Evolutionary conservation across 2,113 vertebrate genomes (phyloP).

Genomic region (Ceyx cyanopectus): DNA sequence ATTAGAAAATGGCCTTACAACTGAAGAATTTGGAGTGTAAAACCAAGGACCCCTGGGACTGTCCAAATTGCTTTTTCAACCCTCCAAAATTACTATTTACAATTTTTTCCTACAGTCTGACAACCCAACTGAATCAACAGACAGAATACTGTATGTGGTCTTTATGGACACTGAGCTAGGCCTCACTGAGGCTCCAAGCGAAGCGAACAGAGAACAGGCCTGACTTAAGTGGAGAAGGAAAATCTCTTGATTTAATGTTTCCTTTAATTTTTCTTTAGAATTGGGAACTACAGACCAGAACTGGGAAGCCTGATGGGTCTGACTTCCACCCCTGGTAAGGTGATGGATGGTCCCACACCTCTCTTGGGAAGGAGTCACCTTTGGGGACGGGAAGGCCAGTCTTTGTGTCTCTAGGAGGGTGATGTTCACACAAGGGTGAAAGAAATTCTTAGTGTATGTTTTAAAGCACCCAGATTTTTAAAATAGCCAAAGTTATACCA

Average conservation of each 20-base stretch:
- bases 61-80: conserved; percentile 6
- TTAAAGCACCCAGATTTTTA: not conserved
- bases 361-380: not conserved
- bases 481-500: not conserved
- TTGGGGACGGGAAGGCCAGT: accelerated
- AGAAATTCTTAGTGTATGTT: not conserved
- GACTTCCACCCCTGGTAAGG: not conserved
- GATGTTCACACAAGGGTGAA: accelerated
- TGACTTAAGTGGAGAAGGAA: not conserved
- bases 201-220: not conserved
- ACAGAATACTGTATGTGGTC: not conserved
- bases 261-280: not conserved
- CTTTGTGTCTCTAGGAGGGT: not conserved
- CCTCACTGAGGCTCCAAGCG: not conserved
- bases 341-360: no score
- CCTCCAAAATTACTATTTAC: not conserved
- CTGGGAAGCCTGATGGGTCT: not conserved
- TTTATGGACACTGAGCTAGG: not conserved
- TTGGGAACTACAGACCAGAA: not conserved
- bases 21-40: conserved; percentile 55
- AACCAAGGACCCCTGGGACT: not conserved
- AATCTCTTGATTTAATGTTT: not conserved
- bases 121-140: conserved; percentile 18
- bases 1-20: conserved; percentile 60
- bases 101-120: not conserved